These are phyloP conservation scores for Oenanthe melanoleuca DNA, from an alignment of 2,113 vertebrate species.

Conservation along the genomic window DNA sequence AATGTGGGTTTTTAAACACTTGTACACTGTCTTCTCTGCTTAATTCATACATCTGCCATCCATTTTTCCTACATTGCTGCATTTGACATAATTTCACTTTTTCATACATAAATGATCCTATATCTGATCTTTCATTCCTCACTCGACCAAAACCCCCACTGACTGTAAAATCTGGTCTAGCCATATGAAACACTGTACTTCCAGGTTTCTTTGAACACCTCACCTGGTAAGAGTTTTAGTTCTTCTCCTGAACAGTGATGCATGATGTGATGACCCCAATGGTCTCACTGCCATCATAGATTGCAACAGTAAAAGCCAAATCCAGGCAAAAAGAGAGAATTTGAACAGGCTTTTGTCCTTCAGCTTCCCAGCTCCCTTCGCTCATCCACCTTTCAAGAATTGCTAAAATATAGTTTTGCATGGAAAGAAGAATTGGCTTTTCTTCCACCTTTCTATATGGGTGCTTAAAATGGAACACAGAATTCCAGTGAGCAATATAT, in stretches of 20 bases:
- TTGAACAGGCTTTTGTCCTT: background rate
- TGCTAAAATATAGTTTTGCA: background rate
- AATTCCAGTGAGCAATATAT: background rate
- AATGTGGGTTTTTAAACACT: background rate
- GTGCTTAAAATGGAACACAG: background rate
- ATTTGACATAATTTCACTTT: background rate
- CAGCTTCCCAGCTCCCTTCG: background rate
- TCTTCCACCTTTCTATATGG: background rate
- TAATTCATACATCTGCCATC: background rate
- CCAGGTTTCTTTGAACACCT: background rate
- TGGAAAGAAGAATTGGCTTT: background rate
- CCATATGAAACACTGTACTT: background rate
- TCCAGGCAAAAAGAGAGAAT: background rate
- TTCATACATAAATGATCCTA: background rate
- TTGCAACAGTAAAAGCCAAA: background rate
- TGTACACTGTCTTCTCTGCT: background rate
- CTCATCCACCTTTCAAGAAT: background rate
- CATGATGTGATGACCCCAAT: background rate
- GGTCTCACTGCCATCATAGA: background rate
- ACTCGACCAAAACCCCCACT: background rate
- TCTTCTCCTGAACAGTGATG: background rate
- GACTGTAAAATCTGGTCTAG: background rate
- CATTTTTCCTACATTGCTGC: background rate
- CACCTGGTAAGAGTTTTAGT: background rate
- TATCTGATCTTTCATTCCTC: background rate